A percentile compares a stretch with the other conserved stretches of the same genome.
Evolutionary conservation across 2,113 vertebrate species (phyloP).

Genomic region (Corythaeola cristata): DNA sequence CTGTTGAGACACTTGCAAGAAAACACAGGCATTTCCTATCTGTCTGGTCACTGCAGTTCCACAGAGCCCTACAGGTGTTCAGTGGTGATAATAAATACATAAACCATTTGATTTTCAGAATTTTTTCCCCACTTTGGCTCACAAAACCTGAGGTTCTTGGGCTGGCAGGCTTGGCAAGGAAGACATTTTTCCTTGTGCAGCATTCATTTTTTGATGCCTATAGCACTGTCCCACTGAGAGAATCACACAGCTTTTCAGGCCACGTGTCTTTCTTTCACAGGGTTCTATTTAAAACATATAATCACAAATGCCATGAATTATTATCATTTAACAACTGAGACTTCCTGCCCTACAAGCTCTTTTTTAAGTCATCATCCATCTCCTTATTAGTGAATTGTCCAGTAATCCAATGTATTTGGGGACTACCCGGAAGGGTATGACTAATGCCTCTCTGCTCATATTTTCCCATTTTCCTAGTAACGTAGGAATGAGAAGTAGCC

Average conservation of each 20-base stretch:
- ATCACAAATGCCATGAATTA: neutral
- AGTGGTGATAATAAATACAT: neutral
- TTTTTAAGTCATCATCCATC: conserved; percentile 4
- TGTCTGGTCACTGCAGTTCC: neutral
- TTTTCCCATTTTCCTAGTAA: neutral
- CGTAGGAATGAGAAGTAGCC: neutral
- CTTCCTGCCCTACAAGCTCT: conserved; percentile 5
- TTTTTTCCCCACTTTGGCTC: neutral
- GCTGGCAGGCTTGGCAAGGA: neutral
- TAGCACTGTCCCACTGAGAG: neutral
- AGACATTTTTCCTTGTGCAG: neutral
- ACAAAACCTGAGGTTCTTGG: neutral
- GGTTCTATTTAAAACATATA: neutral
- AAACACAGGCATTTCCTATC: neutral
- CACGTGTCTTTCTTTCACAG: neutral
- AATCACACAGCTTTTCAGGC: neutral
- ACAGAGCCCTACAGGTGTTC: neutral
- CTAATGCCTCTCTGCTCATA: neutral
- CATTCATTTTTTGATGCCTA: neutral
- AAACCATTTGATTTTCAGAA: neutral
- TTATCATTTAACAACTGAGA: neutral
- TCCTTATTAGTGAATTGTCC: neutral
- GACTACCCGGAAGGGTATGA: neutral
- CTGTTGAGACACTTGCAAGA: neutral
- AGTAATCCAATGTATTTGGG: neutral